A percentile compares a stretch with the other conserved stretches of the same genome.
These are phyloP conservation scores for Saxidomus purpurata DNA, from an alignment of 1,140 invertebrate genomes.

Conservation along the genomic window DNA sequence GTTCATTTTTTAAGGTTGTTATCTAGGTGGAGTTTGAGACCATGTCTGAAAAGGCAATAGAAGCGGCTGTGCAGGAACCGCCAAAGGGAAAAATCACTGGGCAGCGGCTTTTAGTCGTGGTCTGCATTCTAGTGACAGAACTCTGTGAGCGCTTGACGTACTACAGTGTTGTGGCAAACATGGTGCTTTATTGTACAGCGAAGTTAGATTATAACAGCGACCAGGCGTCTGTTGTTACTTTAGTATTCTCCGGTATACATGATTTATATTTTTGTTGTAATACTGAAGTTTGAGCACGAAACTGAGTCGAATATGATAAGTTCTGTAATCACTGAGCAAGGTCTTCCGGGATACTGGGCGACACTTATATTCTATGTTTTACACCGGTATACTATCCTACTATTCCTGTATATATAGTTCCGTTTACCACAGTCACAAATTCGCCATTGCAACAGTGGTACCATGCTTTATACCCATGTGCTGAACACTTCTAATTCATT, in stretches of 20 bases:
- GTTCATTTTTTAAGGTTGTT: no score
- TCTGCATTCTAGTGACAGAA: constrained; percentile 71
- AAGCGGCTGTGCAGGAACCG: not conserved
- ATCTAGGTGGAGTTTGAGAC: not conserved
- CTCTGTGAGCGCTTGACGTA: constrained; percentile 77
- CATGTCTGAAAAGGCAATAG: not conserved
- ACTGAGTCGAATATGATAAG: no score
- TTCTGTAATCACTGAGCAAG: no score
- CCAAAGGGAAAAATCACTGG: constrained; percentile 34
- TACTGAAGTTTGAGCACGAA: no score
- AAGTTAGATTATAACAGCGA: constrained; percentile 49
- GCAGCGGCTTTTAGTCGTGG: constrained; percentile 52
- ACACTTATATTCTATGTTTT: no score
- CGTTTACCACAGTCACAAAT: no score
- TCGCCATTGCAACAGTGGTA: no score
- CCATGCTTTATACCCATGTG: no score
- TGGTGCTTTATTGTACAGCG: constrained; percentile 73
- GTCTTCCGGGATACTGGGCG: no score
- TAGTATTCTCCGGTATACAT: constrained; percentile 76
- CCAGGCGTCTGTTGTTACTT: constrained; percentile 63
- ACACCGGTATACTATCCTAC: no score
- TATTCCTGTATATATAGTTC: no score
- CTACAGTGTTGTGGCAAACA: constrained; percentile 76
- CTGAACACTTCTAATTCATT: no score
- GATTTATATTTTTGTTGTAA: not conserved